A percentile compares a stretch with the other conserved stretches of the same genome.
phyloP scores from a whole-genome alignment of 2,888 invertebrate species.

The Oligia fasciuncula region DNA sequence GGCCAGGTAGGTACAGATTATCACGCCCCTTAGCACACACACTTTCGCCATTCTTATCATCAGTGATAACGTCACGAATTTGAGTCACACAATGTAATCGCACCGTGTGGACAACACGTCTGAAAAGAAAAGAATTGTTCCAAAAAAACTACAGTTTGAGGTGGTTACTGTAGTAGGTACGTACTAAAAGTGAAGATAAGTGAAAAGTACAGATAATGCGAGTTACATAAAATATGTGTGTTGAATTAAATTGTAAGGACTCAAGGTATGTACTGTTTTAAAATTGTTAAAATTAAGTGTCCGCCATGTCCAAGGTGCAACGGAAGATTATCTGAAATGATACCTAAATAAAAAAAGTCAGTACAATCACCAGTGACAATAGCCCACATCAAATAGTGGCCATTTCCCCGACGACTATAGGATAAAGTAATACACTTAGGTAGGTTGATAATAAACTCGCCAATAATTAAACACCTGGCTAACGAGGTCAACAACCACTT shows the following conservation, averaged over 20 bases:
- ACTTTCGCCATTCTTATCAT: slow-evolving; percentile 80
- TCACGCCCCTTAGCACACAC: slow-evolving; percentile 59
- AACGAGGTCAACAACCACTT: slow-evolving; percentile 54
- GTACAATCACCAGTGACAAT: neutral
- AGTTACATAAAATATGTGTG: slow-evolving; percentile 46
- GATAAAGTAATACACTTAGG: slow-evolving; percentile 12
- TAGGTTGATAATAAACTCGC: slow-evolving; percentile 13
- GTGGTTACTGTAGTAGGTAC: slow-evolving; percentile 24
- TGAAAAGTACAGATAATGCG: slow-evolving; percentile 62
- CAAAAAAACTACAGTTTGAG: slow-evolving; percentile 29
- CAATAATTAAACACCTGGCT: slow-evolving; percentile 28
- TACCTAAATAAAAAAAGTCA: neutral
- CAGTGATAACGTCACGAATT: slow-evolving; percentile 84
- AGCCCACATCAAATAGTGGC: slow-evolving; percentile 4
- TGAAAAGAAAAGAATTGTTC: slow-evolving; percentile 58
- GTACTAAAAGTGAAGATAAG: slow-evolving; percentile 55
- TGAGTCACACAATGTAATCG: slow-evolving; percentile 83
- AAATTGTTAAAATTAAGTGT: neutral
- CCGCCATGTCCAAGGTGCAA: slow-evolving; percentile 1
- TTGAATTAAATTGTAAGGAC: slow-evolving; percentile 38
- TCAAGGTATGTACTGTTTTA: slow-evolving; percentile 43
- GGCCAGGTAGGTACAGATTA: slow-evolving; percentile 50
- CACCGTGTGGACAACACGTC: slow-evolving; percentile 74
- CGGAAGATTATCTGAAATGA: neutral
- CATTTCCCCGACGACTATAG: neutral